Evolutionary conservation across 2,797 vertebrate species (phyloP), one percentile per base, ranked within the genome.

Genomic region (Acanthis flammea): DNA sequence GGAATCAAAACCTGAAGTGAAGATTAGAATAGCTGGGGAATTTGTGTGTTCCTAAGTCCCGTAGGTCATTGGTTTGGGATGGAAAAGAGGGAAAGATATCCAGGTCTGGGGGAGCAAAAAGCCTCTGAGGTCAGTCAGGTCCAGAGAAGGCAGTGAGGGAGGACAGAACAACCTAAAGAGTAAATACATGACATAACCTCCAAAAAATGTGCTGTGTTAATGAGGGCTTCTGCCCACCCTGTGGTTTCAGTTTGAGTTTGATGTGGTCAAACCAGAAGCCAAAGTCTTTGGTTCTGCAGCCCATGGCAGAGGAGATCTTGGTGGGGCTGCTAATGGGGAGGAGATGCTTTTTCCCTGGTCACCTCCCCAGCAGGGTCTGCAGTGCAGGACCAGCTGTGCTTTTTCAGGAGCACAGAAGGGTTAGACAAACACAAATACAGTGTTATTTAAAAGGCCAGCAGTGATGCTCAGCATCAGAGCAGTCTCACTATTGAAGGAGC

Each of bases 341-440:
- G 80, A 85, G 65, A 24, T 63, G 62, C 50, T 24, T 13, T 60
- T 21, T 33, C 62, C 37, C 31, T n/a, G 39, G 6, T 45, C 61
- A 33, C 63, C 47, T 82, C 41, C 21, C 15, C 27, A 12, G 65
- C 48, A 70, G 47, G 30, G 15, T 33, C 12, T 71, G 65, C 22
- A 8, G 54, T 50, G 71, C 83, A 35, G 60, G 54, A 50, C 19
- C 44, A 77, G 41, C 57, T 53, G 30, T 21, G 13, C 7, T 58
- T 60, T 73, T 21, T 28, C 47, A 63, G 70, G 22, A 39, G 35
- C 45, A 48, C 47, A 19, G 42, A 62, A 86, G 28, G 31, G 24
- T 37, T 50, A 41, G 47, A 51, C 33, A 78, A 68, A 61, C 48
- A 17, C 1, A 0, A 4, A 2, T 2, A 0, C 1, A 9, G 31